These are phyloP conservation scores for Corydoras sp. DNA, from an alignment of 2,113 vertebrate genomes.

Conservation along the genomic window DNA sequence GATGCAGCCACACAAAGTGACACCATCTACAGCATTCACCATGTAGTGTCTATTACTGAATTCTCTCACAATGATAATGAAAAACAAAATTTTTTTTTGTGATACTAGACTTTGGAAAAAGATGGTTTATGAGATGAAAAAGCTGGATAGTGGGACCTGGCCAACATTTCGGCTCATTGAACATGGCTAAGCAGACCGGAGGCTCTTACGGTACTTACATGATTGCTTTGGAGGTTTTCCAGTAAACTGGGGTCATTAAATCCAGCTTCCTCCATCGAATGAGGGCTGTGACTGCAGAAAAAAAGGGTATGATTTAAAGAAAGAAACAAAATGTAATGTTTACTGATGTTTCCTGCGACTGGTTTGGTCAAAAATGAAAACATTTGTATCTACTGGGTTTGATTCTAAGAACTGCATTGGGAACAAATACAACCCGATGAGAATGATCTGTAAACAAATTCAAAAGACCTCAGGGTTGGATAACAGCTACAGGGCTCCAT, in stretches of 20 bases:
- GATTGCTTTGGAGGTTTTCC: conserved; percentile 95
- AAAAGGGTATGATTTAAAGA: conserved; percentile 18
- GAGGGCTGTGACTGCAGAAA: conserved; percentile 75
- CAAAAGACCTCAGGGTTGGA: not conserved
- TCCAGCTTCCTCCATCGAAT: conserved; percentile 75
- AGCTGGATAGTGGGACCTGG: conserved; percentile 8
- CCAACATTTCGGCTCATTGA: conserved; percentile 23
- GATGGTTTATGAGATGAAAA: not conserved
- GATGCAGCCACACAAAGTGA: too few relatives aligned
- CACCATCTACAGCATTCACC: too few relatives aligned
- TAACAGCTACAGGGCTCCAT: not conserved
- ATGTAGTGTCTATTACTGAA: too few relatives aligned
- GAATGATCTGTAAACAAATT: too few relatives aligned
- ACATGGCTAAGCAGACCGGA: conserved; percentile 33
- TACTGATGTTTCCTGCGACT: too few relatives aligned
- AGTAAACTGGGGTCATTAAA: conserved; percentile 87
- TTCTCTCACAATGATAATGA: too few relatives aligned
- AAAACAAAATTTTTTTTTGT: too few relatives aligned
- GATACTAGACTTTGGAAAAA: not conserved
- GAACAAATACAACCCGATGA: too few relatives aligned
- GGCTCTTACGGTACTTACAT: conserved; percentile 74
- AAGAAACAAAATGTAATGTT: too few relatives aligned
- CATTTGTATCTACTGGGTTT: too few relatives aligned
- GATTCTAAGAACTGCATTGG: too few relatives aligned
- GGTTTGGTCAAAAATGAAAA: too few relatives aligned